These are phyloP conservation scores for Copidosoma aretas DNA, from an alignment of 2,888 invertebrate genomes.

Conservation along the genomic window DNA sequence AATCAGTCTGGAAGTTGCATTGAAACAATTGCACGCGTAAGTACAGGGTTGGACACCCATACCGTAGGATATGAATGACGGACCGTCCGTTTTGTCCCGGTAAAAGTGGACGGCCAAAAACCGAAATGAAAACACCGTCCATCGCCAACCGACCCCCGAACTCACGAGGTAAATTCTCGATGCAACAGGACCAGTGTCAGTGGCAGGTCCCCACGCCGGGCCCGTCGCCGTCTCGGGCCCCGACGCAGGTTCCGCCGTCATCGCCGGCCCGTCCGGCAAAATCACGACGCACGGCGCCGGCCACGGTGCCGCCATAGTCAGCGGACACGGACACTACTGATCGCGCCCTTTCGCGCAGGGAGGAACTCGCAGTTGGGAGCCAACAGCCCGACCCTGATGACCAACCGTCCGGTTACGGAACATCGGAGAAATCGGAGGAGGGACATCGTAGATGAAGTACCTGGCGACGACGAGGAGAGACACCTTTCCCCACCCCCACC, in stretches of 20 bases:
- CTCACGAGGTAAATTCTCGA: no score
- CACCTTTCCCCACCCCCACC: neutral
- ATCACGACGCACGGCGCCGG: slow-evolving; percentile 59
- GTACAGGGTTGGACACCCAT: no score
- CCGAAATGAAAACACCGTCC: no score
- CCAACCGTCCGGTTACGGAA: neutral
- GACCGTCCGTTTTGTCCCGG: no score
- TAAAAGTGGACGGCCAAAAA: no score
- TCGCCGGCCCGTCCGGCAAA: slow-evolving; percentile 59
- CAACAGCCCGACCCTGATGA: slow-evolving; percentile 1
- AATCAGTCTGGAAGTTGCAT: no score
- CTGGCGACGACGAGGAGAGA: slow-evolving; percentile 1
- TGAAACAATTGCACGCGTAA: no score
- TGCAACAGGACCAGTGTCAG: slow-evolving; percentile 11
- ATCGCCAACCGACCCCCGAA: no score
- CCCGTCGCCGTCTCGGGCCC: slow-evolving; percentile 57
- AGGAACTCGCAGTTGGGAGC: slow-evolving; percentile 6
- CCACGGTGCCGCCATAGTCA: slow-evolving; percentile 55
- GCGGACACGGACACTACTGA: slow-evolving; percentile 53
- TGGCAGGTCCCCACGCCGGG: slow-evolving; percentile 53
- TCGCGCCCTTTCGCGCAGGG: neutral
- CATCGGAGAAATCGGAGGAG: slow-evolving; percentile 18
- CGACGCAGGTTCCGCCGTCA: slow-evolving; percentile 56
- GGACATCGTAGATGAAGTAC: no score
- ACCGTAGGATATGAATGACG: no score